Evolutionary conservation across 2,797 vertebrate species (phyloP).

Genomic region (Rhynchotus rufescens): DNA sequence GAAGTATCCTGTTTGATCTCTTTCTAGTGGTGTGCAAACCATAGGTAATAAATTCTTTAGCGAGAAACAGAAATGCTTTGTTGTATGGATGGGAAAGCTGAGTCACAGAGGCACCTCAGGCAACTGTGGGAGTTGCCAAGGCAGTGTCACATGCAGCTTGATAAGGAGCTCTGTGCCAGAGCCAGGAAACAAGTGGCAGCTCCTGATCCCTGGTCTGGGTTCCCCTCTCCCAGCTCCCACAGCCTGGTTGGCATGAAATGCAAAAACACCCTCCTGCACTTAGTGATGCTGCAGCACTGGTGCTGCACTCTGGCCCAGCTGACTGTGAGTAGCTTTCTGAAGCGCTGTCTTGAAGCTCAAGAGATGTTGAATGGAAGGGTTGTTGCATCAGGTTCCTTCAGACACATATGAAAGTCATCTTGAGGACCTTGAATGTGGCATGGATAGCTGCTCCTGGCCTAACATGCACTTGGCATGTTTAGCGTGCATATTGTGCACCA

Average conservation of each 20-base stretch:
- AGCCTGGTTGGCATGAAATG: background rate
- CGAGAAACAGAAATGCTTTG: background rate
- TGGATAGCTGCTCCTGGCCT: background rate
- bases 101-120: accelerated
- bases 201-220: background rate
- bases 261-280: accelerated
- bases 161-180: background rate
- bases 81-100: accelerated
- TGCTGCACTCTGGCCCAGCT: background rate
- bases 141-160: background rate
- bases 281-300: background rate
- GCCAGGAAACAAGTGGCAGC: background rate
- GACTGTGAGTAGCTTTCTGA: background rate
- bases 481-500: background rate
- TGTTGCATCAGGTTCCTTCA: background rate
- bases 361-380: background rate
- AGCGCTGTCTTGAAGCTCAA: background rate
- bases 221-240: background rate
- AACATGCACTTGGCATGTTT: background rate
- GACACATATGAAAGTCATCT: background rate
- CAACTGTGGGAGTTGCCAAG: background rate
- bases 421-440: background rate
- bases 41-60: background rate
- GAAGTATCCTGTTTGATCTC: background rate
- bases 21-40: background rate